Percentiles rank a stretch among this genome's conserved stretches.
Conservation (phyloP, 2,113 vertebrate species). For the Actenoides hombroni region DNA sequence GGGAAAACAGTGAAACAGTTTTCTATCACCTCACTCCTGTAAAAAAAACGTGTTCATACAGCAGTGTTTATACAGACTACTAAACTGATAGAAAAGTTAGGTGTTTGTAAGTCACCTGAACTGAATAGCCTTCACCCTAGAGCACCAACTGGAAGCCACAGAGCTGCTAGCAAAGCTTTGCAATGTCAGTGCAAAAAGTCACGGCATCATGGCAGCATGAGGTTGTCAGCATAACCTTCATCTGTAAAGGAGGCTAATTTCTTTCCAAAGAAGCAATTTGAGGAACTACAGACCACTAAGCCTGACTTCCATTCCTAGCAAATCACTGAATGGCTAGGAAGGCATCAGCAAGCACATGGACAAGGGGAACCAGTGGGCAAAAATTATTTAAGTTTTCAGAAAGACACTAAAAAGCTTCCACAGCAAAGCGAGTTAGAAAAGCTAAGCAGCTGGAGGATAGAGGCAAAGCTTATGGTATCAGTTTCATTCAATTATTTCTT, state of each 20-base stretch:
- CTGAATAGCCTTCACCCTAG: not conserved
- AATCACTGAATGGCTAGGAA: not conserved
- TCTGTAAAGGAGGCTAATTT: not conserved
- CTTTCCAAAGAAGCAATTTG: fast-evolving
- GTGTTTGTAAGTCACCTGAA: not conserved
- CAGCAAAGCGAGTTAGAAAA: not conserved
- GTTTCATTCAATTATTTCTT: not conserved
- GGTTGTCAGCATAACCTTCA: not conserved
- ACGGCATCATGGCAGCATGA: not conserved
- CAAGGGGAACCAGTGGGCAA: not conserved
- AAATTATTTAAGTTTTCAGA: not conserved
- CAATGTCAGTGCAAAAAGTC: not conserved
- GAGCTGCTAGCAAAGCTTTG: not conserved
- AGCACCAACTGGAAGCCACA: not conserved
- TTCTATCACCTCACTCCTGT: not conserved
- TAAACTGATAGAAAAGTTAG: not conserved
- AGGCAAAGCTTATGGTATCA: not conserved
- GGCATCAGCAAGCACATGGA: not conserved
- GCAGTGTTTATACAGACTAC: not conserved
- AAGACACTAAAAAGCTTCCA: not conserved
- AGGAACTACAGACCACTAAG: not conserved
- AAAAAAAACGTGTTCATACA: not conserved
- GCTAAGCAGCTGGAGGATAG: not conserved
- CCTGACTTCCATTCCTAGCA: not conserved
- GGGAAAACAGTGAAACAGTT: not conserved